Base-by-base conservation (phyloP, 2,113 vertebrate species). In the Bombycilla garrulus region DNA sequence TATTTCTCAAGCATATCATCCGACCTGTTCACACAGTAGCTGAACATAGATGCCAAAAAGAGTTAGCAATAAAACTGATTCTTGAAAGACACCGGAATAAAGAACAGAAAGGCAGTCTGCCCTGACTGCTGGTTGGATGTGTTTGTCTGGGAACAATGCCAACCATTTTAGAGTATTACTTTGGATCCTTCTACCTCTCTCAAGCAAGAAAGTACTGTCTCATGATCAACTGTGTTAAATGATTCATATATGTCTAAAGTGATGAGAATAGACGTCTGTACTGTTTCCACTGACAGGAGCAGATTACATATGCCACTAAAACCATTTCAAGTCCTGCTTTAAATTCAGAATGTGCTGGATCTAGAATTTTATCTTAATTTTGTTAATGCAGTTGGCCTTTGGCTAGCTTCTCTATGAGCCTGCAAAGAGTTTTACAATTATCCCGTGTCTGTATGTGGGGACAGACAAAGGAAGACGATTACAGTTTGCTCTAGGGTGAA, bases 361-460 rank as follows among this genome's bases (percentile, higher is more conserved):
- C 66, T 60, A 83, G 79, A 93, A 91, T 93, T 93, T 83, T 96
- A 71, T 80, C 79, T 88, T 92, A 85, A 95, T 92, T 96, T 78
- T 83, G 67, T 83, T 95, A 94, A 94, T 90, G 74, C 64, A 78
- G 67, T 74, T 93, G 90, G 94, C 90, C 90, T 94, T 93, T 96
- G 90, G 82, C 76, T 91, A 96, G 71, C 62, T 96, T 94, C 64
- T 86, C 81, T 64, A 54, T 6, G 47, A 96, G 71, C n/a, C 79
- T 83, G 79, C 5, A 36, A 92, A 91, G 57, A 88, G 51, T 80
- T 91, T 83, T 38, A 66, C 81, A 86, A 94, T 95, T 92, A 94
- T 66, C 92, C 58, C 86, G 70, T 65, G 57, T 66, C 70, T 60
- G 33, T 62, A 70, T 80, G 51, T 73, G 38, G 76, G 71, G 81